phyloP scores from a whole-genome alignment of 2,888 invertebrate genomes.

The Drosophila borealis region DNA sequence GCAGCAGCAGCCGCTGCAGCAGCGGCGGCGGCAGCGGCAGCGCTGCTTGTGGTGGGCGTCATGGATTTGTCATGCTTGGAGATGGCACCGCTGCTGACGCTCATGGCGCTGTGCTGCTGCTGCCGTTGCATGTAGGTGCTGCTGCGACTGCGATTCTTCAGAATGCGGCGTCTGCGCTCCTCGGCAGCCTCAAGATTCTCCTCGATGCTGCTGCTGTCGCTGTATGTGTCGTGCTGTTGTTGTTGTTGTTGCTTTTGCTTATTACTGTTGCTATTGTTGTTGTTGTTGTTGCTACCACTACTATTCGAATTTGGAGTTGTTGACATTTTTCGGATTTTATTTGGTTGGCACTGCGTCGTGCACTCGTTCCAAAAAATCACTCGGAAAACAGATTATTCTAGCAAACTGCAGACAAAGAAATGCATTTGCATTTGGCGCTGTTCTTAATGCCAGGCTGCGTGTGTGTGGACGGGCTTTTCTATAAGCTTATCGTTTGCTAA shows the following conservation, averaged over 20 bases:
- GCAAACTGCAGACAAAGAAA: conserved; percentile 61
- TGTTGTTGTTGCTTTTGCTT: conserved; percentile 82
- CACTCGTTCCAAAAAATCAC: conserved; percentile 25
- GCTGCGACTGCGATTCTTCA: conserved; percentile 87
- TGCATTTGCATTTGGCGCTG: conserved; percentile 45
- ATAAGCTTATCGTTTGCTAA: conserved; percentile 41
- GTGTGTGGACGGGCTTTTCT: conserved; percentile 11
- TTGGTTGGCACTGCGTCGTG: conserved; percentile 42
- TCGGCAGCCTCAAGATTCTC: conserved; percentile 92
- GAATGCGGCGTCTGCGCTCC: conserved; percentile 88
- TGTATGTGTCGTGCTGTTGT: conserved; percentile 75
- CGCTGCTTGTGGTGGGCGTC: conserved; percentile 55
- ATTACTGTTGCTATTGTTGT: conserved; percentile 52
- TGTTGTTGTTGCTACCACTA: conserved; percentile 78
- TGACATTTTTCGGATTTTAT: conserved; percentile 77
- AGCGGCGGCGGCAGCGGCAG: conserved; percentile 32
- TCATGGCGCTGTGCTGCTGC: conserved; percentile 52
- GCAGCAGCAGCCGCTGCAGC: conserved; percentile 31
- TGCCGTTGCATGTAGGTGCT: conserved; percentile 76
- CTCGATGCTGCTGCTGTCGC: conserved; percentile 93
- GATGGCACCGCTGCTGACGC: conserved; percentile 69
- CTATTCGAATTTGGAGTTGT: conserved; percentile 82
- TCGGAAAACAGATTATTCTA: conserved; percentile 47
- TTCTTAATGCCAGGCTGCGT: conserved; percentile 6
- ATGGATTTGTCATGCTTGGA: conserved; percentile 74